Percentiles rank a stretch among this genome's conserved stretches.
Conservation (phyloP, 2,113 vertebrate species). For the Corvus hawaiiensis region DNA sequence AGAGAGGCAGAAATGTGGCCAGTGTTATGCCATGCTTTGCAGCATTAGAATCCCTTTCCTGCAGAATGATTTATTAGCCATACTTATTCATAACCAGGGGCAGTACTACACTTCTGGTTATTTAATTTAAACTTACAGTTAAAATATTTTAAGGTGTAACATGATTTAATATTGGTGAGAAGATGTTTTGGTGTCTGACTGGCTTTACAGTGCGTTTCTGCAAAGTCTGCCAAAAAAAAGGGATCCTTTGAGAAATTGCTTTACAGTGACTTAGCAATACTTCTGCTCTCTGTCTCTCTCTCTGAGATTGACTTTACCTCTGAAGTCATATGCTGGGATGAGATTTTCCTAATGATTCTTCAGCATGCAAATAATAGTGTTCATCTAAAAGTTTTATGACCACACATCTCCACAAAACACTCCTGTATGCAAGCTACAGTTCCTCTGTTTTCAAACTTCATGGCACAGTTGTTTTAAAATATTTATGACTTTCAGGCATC, state of each 20-base stretch:
- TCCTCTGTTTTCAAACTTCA: slow-evolving; percentile 6
- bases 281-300: background rate
- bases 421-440: background rate
- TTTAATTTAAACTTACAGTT: background rate
- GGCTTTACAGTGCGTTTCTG: background rate
- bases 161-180: background rate
- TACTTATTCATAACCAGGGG: background rate
- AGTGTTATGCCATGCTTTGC: background rate
- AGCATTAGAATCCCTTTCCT: background rate
- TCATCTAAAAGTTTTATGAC: background rate
- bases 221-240: background rate
- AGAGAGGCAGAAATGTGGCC: background rate
- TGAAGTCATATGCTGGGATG: background rate
- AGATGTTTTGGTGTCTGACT: background rate
- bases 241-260: background rate
- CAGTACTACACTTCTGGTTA: background rate
- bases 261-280: background rate
- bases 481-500: background rate
- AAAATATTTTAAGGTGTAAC: background rate
- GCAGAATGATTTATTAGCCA: background rate
- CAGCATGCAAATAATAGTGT: slow-evolving; percentile 54
- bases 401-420: background rate
- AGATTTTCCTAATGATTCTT: slow-evolving; percentile 48
- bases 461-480: background rate
- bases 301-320: background rate